Conservation (phyloP, 2,797 vertebrate genomes). For the Neosilurus mollespiculum region DNA sequence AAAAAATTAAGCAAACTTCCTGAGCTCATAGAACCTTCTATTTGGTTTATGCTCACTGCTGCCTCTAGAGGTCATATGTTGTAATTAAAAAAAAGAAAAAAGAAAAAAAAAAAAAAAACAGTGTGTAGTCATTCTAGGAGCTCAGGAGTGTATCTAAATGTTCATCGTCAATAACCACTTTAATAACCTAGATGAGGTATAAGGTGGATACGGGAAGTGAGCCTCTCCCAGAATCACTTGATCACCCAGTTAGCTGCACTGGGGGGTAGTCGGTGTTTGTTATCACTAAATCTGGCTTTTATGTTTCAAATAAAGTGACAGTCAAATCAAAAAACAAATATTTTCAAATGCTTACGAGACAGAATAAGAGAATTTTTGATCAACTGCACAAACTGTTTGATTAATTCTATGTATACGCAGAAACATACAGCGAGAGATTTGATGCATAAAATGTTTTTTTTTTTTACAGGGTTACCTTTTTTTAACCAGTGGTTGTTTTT, state of each 20-base stretch:
- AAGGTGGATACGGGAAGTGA: not conserved
- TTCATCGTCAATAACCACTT: not conserved
- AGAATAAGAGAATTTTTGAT: not conserved
- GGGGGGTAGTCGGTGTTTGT: not conserved
- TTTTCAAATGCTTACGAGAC: not conserved
- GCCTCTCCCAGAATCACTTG: not conserved
- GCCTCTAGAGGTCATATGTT: not conserved
- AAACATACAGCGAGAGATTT: not conserved
- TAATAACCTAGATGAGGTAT: not conserved
- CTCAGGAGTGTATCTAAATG: not conserved
- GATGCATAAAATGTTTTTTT: not conserved
- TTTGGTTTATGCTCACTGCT: not conserved
- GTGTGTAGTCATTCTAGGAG: not conserved
- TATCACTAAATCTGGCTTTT: not conserved
- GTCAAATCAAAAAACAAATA: not conserved
- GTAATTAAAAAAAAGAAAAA: not conserved
- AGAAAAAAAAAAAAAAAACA: not conserved
- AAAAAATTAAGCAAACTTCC: not conserved
- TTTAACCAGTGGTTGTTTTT: not conserved
- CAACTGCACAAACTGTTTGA: not conserved
- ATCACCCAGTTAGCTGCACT: no score
- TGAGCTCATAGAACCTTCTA: not conserved
- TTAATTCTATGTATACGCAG: not conserved
- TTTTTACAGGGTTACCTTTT: no score
- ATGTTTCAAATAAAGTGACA: not conserved